Evolutionary conservation across 30 jellyfish, hydroid and myxozoan species (phyloP).

Genomic region (Chrysaora quinquecirrha): DNA sequence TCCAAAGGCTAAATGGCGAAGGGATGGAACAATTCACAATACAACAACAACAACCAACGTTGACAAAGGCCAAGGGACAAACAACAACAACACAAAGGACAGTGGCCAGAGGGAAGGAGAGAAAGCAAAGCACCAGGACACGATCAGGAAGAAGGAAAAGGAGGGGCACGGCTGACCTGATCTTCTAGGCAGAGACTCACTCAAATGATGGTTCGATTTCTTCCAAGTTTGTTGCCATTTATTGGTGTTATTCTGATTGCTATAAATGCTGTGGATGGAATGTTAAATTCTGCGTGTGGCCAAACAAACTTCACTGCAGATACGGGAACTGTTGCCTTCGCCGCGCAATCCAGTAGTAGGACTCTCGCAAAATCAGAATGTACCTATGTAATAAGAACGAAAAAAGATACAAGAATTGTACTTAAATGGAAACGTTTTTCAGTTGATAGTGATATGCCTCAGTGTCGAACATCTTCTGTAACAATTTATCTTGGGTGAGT

Average conservation of each 20-base stretch:
- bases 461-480: slow-evolving; percentile 29
- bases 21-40: no score
- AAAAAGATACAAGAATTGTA: slow-evolving; percentile 28
- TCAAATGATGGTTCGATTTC: no score
- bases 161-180: no score
- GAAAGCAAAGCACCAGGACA: no score
- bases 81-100: no score
- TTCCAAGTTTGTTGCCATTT: no score
- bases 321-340: slow-evolving; percentile 19
- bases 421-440: slow-evolving; percentile 44
- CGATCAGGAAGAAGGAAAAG: no score
- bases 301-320: slow-evolving; percentile 19
- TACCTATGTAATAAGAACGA: slow-evolving; percentile 32
- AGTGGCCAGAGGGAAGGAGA: no score
- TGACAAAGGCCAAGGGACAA: no score
- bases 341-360: neutral
- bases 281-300: slow-evolving; percentile 28
- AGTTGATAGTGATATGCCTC: slow-evolving; percentile 54
- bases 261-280: neutral
- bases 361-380: slow-evolving; percentile 13
- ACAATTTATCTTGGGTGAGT: slow-evolving; percentile 47
- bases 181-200: no score
- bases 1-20: no score
- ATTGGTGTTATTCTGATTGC: neutral
- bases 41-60: no score